Evolutionary conservation across 1,140 invertebrate species (phyloP).

Genomic region (Pissodes strobi): DNA sequence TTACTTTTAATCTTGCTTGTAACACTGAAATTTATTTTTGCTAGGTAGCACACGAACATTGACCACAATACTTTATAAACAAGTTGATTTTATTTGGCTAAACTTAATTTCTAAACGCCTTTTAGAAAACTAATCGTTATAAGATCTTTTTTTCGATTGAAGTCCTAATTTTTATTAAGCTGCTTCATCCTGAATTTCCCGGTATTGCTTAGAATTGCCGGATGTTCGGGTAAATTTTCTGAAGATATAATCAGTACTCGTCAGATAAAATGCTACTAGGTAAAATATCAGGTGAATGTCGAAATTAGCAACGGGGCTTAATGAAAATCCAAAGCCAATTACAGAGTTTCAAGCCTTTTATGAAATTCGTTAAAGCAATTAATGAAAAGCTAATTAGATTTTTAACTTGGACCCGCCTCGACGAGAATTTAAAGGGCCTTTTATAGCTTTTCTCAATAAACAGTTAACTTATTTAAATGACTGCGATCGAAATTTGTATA

Average conservation of each 20-base stretch:
- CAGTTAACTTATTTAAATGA: conserved; percentile 24
- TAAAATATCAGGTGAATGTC: conserved; percentile 33
- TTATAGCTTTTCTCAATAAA: conserved; percentile 25
- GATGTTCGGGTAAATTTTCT: background rate
- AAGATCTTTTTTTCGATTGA: too few species aligned
- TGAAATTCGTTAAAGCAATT: conserved; percentile 41
- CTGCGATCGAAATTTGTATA: too few species aligned
- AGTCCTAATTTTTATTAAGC: too few species aligned
- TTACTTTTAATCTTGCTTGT: too few species aligned
- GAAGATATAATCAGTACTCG: conserved; percentile 14
- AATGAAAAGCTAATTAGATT: conserved; percentile 44
- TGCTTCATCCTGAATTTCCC: too few species aligned
- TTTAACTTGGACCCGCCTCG: conserved; percentile 26
- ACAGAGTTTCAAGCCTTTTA: conserved; percentile 35
- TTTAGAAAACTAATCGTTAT: too few species aligned
- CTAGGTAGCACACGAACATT: too few species aligned
- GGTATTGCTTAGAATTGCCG: too few species aligned
- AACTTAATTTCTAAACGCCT: too few species aligned
- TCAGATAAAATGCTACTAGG: conserved; percentile 23
- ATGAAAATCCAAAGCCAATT: conserved; percentile 44
- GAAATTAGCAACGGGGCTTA: conserved; percentile 31
- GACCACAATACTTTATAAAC: too few species aligned
- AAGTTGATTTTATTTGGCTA: too few species aligned
- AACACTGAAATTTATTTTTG: too few species aligned
- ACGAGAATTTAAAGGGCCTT: conserved; percentile 22